A percentile compares a stretch with the other conserved stretches of the same genome.
phyloP scores from a whole-genome alignment of 2,113 vertebrate genomes.

The Ovis aries region ARS-UI_Ramb_v3.0 NC_056054.1:129190001-129190500 shows the following conservation, averaged over 20 bases:
- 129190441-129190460: neutral
- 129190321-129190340: neutral
- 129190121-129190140: neutral
- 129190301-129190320: slow-evolving; percentile 23
- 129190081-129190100: neutral
- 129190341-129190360: neutral
- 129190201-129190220: neutral
- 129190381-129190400: neutral
- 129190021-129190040: neutral
- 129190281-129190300: neutral
- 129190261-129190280: neutral
- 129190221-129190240: neutral
- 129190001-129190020: neutral
- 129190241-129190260: slow-evolving; percentile 34
- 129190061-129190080: neutral
- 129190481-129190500: neutral
- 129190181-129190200: neutral
- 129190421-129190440: neutral
- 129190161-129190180: neutral
- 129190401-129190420: neutral
- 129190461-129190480: neutral
- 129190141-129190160: neutral
- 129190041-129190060: neutral
- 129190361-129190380: neutral
- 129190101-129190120: neutral